Evolutionary conservation across 2,888 invertebrate species (phyloP), one percentile per base, ranked within the genome.

Genomic region (Microctonus aethiopoides): DNA sequence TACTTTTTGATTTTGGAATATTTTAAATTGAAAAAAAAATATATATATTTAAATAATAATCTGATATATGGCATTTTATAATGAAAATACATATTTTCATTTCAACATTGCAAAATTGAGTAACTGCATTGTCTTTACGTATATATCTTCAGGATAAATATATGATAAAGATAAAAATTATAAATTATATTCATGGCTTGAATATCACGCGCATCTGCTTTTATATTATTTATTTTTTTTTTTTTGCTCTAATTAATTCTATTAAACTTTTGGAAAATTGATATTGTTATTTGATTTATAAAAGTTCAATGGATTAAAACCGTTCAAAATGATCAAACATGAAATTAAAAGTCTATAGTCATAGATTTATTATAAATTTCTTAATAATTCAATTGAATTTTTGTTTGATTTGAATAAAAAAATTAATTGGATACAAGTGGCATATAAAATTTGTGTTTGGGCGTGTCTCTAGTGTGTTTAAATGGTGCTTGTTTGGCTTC

Each of bases 391-490:
- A n/a, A n/a, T n/a, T n/a, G n/a, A n/a, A n/a, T n/a, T n/a, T n/a
- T n/a, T n/a, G n/a, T n/a, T n/a, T n/a, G n/a, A n/a, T n/a, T n/a
- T n/a, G n/a, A n/a, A n/a, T n/a, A n/a, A n/a, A n/a, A n/a, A n/a
- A n/a, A 64, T 78, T 74, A 87, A 75, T 86, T 89, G 46, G 88
- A 89, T 72, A 90, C 89, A 83, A 91, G 90, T 1, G 93, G 90
- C 83, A 93, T 90, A 84, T 94, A 95, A 85, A 94, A 95, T 84
- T 94, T 94, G 86, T 95, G 95, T 81, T 94, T 92, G 77, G 92
- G 93, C 11, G 95, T 94, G 84, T 95, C 94, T 74, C 95, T 90
- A 29, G 94, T 94, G 81, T 95, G 95, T 86, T 94, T 94, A 87
- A 92, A 95, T 20, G 93, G 93, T 68, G 94, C 92, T 74, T 91